Conservation (phyloP, 2,797 vertebrate species). For the Numenius phaeopus region DNA sequence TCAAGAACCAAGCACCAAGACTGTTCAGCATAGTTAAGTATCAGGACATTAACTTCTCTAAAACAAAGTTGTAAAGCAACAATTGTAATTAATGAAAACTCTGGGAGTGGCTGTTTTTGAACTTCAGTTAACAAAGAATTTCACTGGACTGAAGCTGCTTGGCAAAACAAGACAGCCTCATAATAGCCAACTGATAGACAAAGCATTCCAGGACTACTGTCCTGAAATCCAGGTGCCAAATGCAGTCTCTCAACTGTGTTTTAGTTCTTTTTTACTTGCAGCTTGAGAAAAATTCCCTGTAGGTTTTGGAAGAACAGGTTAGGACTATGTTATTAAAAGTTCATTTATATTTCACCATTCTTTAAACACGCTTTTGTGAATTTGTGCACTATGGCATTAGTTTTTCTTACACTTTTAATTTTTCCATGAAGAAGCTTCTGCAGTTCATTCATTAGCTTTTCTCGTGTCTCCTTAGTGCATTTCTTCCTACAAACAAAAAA, state of each 20-base stretch:
- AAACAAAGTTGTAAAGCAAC: neutral
- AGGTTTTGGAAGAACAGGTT: neutral
- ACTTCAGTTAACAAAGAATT: neutral
- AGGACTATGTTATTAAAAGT: neutral
- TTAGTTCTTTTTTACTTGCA: neutral
- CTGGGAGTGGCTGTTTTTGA: neutral
- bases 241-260: neutral
- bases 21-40: neutral
- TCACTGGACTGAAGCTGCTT: neutral
- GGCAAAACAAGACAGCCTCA: neutral
- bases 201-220: neutral
- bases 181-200: neutral
- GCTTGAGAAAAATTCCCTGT: neutral
- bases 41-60: neutral
- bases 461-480: slow-evolving; percentile 83
- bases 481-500: slow-evolving; percentile 86
- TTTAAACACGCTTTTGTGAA: neutral
- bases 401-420: slow-evolving; percentile 86
- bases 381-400: neutral
- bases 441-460: slow-evolving; percentile 88
- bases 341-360: neutral
- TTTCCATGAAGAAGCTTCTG: slow-evolving; percentile 90
- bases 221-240: neutral
- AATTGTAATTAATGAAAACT: neutral
- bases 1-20: neutral